Base-by-base conservation (phyloP, 1,140 invertebrate species). In the Dendroctonus valens region DNA sequence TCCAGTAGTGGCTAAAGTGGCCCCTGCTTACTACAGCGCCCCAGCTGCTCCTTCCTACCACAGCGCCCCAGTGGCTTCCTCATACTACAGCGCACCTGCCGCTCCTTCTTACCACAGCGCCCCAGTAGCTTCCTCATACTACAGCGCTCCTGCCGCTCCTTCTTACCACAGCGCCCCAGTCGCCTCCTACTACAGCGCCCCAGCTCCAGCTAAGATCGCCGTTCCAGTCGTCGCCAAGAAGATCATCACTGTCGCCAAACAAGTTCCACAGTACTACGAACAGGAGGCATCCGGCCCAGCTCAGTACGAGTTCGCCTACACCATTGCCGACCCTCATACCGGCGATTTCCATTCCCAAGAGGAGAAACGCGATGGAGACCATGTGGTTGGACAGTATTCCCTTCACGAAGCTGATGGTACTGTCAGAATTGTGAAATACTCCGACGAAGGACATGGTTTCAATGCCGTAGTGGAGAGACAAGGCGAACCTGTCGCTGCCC, bases 341-440 rank as follows among this genome's bases (percentile, higher is more conserved):
- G 84, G 72, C 11, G 73, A 75, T 58, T 63, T 54, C 63, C 73
- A 75, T 57, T 65, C 60, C 12, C 73, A 75, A 40, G 54, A 73
- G 42, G 73, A 75, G 68, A 37, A 58, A 0, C 59, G 73, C 7
- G 65, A 73, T 41, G 74, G 74, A 44, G 69, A 75, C 55, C 49
- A 59, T 15, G 65, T 68, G 7, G 51, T 53, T 40, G 70, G 70
- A 54, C 67, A 71, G 41, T 75, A 75, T 66, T 72, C 72, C 26
- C 77, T 83, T 39, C 77, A 82, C 11, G 82, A 83, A 69, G 79
- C 83, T 50, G 83, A 84, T 71, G 83, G 83, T 69, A 80, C 80
- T 64, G 75, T 82, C 49, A 79, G 82, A 68, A 83, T 81, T 51
- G 82, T 83, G 44, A 77, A 81, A 71, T 84, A 84, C 74, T 80